These are phyloP conservation scores for Bursaphelenchus okinawaensis DNA, from an alignment of 2,888 invertebrate species.

Conservation along the genomic window DNA sequence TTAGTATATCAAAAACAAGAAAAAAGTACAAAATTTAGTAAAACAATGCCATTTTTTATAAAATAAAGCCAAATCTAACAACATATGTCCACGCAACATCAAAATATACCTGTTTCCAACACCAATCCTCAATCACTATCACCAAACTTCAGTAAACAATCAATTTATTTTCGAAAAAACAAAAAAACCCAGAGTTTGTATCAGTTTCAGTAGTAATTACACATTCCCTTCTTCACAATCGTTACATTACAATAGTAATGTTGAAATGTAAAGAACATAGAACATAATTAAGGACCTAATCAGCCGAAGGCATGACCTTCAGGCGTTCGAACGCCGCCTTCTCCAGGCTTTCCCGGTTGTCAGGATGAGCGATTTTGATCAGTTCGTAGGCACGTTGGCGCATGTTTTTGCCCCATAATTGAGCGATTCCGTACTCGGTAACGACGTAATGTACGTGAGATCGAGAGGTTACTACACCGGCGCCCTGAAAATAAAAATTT, in stretches of 20 bases:
- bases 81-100: too few species aligned
- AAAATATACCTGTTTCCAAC: too few species aligned
- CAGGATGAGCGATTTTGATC: slow-evolving; percentile 81
- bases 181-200: too few species aligned
- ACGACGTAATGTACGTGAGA: slow-evolving; percentile 89
- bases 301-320: slow-evolving; percentile 60
- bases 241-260: not conserved
- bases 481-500: slow-evolving; percentile 66
- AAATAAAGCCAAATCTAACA: too few species aligned
- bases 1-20: too few species aligned
- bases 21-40: too few species aligned
- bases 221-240: too few species aligned
- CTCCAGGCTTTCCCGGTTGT: slow-evolving; percentile 76
- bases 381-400: slow-evolving; percentile 82
- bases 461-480: slow-evolving; percentile 84
- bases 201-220: too few species aligned
- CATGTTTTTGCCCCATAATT: slow-evolving; percentile 80
- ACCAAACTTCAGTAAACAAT: too few species aligned
- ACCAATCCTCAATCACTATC: too few species aligned
- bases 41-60: too few species aligned
- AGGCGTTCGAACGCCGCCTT: slow-evolving; percentile 76
- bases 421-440: slow-evolving; percentile 83
- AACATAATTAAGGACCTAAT: slow-evolving; percentile 10
- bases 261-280: not conserved
- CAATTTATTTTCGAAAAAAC: too few species aligned